Conservation (phyloP, 2,888 invertebrate genomes). For the Rotaria socialis region DNA sequence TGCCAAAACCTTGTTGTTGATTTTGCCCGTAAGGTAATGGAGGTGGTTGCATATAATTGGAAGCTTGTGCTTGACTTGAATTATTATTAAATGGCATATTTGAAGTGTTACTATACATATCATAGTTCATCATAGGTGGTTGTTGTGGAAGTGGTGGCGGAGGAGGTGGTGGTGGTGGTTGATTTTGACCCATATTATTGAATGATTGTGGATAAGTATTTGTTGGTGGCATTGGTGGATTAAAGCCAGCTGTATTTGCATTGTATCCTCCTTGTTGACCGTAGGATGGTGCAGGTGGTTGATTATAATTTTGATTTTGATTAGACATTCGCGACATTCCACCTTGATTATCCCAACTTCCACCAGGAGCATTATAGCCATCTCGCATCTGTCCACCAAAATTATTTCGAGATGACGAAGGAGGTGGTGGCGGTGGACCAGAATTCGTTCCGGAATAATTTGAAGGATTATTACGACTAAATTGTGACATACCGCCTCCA, state of each 20-base stretch:
- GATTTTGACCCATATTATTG: neutral
- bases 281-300: neutral
- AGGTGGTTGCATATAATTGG: neutral
- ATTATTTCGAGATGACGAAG: neutral
- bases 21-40: neutral
- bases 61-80: neutral
- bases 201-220: neutral
- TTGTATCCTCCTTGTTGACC: conserved; percentile 1
- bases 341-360: conserved; percentile 1
- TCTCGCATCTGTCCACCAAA: neutral
- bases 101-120: neutral
- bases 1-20: neutral
- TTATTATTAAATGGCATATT: neutral
- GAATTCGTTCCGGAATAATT: neutral
- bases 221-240: neutral
- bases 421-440: neutral
- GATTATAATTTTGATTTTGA: neutral
- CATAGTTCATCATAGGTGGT: neutral
- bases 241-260: neutral
- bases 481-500: neutral
- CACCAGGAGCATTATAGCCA: neutral
- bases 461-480: neutral
- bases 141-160: neutral
- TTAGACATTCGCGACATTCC: neutral
- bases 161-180: neutral